Conservation (phyloP, 2,797 vertebrate species). For the Enteromius radiatus region DNA sequence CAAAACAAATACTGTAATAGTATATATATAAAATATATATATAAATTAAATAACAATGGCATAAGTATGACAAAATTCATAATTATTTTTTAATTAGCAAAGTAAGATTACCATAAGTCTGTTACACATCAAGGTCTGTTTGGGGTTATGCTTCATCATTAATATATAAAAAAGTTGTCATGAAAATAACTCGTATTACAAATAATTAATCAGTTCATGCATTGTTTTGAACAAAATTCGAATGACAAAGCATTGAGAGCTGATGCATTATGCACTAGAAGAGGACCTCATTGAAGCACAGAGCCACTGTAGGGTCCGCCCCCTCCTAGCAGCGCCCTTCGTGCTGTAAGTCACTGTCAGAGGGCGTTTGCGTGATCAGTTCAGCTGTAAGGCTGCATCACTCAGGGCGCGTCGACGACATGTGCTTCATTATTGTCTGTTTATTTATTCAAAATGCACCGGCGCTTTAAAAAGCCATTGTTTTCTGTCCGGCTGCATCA, state of each 20-base stretch:
- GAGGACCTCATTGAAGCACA: conserved; percentile 26
- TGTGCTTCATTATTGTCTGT: conserved; percentile 35
- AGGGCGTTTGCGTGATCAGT: conserved; percentile 34
- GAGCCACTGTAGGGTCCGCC: conserved; percentile 11
- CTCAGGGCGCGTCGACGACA: conserved; percentile 8
- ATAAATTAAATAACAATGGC: not conserved
- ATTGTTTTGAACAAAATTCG: not conserved
- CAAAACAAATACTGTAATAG: not conserved
- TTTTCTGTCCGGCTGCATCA: conserved; percentile 5
- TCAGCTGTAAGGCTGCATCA: conserved; percentile 14
- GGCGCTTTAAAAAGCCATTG: not conserved
- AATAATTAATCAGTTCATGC: not conserved
- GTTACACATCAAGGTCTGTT: not conserved
- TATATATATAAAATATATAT: not conserved
- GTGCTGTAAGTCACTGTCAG: conserved; percentile 42
- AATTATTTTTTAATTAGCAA: not conserved
- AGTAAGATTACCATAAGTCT: not conserved
- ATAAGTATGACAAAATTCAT: not conserved
- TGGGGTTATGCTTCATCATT: not conserved
- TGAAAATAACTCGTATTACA: not conserved
- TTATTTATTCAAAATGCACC: conserved; percentile 18
- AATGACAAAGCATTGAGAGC: not conserved
- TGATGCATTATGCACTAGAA: not conserved
- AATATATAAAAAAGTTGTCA: not conserved
- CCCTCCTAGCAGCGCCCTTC: conserved; percentile 32